phyloP scores from a whole-genome alignment of 2,888 invertebrate genomes.

The Cylindroiulus punctatus region DNA sequence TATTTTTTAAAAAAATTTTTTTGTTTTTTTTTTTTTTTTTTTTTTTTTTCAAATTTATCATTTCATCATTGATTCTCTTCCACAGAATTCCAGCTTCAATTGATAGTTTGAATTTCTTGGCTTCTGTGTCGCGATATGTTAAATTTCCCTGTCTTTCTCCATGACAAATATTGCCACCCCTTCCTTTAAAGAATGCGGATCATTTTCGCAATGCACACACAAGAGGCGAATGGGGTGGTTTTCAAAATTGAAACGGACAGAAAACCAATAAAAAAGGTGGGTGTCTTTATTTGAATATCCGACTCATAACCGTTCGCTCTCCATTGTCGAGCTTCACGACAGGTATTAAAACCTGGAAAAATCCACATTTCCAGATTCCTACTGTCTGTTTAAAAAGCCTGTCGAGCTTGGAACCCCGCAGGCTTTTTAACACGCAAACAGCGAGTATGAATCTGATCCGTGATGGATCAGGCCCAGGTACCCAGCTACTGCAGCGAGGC shows the following conservation, averaged over 20 bases:
- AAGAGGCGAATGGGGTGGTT: neutral
- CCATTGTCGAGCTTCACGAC: constrained; percentile 15
- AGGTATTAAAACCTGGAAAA: constrained; percentile 22
- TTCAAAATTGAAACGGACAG: constrained; percentile 16
- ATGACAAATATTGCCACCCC: no score
- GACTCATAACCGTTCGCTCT: neutral
- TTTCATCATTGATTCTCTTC: no score
- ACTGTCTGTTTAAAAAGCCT: neutral
- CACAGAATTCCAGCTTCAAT: no score
- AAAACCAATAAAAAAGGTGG: neutral
- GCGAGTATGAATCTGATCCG: neutral
- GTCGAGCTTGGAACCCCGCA: neutral
- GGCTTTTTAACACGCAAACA: neutral
- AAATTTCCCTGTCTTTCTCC: no score
- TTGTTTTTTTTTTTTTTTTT: no score
- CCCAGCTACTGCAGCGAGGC: neutral
- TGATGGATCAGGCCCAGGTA: neutral
- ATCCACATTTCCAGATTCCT: constrained; percentile 3
- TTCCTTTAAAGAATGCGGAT: no score
- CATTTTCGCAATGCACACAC: no score
- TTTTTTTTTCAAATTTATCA: no score
- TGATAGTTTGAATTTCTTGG: no score
- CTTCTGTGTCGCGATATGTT: no score
- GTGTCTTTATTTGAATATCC: neutral
- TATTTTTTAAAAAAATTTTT: no score